phyloP scores from a whole-genome alignment of 2,113 vertebrate species.

The Aegithalos caudatus region DNA sequence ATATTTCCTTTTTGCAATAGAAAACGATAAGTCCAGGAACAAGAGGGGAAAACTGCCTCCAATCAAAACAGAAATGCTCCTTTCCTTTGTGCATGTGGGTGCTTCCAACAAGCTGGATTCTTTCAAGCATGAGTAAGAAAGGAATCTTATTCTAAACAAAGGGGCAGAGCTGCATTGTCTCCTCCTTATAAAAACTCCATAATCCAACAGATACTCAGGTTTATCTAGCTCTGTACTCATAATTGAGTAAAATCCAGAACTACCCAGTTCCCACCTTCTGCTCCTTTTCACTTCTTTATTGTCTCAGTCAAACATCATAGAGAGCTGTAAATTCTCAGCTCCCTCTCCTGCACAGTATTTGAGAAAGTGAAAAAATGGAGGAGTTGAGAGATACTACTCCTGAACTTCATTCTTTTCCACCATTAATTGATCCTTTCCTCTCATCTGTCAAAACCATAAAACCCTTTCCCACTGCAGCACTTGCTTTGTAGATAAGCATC shows the following conservation, averaged over 20 bases:
- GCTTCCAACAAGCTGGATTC: background rate
- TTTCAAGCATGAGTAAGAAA: background rate
- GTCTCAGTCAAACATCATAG: background rate
- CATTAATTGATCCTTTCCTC: background rate
- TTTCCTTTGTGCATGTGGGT: background rate
- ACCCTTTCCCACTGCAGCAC: background rate
- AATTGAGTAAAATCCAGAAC: background rate
- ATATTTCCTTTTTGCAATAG: background rate
- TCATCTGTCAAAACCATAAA: background rate
- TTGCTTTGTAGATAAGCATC: background rate
- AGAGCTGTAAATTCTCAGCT: background rate
- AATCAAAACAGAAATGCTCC: background rate
- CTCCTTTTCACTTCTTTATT: background rate
- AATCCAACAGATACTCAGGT: background rate
- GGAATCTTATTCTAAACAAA: background rate
- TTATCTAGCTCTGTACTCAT: background rate
- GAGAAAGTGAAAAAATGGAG: background rate
- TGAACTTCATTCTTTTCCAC: background rate
- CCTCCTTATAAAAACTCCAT: background rate
- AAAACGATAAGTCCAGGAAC: background rate
- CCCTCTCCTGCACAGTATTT: background rate
- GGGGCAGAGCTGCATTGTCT: background rate
- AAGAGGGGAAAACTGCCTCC: background rate
- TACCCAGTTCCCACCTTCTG: background rate
- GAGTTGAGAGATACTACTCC: background rate